Conservation (phyloP, 2,113 vertebrate species). For the Ochotona princeps region DNA sequence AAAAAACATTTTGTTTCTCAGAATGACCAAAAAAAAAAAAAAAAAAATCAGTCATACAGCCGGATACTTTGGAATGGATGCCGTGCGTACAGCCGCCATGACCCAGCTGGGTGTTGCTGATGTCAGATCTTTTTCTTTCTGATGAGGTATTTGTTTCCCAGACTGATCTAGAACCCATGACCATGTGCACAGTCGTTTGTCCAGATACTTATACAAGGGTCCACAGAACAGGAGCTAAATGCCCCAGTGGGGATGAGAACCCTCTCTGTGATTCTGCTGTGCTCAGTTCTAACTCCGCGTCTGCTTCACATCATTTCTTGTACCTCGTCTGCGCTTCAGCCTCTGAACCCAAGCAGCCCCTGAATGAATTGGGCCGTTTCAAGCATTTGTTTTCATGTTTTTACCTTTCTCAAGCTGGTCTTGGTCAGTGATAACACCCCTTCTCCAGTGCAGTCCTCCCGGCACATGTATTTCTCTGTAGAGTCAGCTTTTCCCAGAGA, state of each 20-base stretch:
- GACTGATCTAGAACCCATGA: not conserved
- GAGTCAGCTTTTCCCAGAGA: not conserved
- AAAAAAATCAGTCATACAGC: not conserved
- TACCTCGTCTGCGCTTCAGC: not conserved
- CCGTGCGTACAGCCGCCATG: not conserved
- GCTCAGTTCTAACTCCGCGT: not conserved
- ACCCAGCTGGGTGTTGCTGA: not conserved
- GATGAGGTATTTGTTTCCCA: not conserved
- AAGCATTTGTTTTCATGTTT: not conserved
- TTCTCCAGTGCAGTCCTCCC: too few relatives aligned
- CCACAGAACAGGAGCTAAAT: not conserved
- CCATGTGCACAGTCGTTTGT: constrained; percentile 11
- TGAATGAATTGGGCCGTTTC: not conserved
- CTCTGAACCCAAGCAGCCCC: not conserved
- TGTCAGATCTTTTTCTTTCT: not conserved
- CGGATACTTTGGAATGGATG: not conserved
- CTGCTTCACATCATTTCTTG: fast-evolving
- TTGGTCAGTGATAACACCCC: not conserved
- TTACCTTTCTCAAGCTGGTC: not conserved
- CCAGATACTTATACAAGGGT: not conserved
- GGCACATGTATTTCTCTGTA: not conserved
- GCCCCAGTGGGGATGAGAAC: not conserved
- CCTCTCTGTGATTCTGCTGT: not conserved
- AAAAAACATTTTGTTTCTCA: not conserved
- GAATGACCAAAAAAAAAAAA: constrained; percentile 19